Conservation (phyloP, 1,140 invertebrate genomes). For the Penaeus japonicus region DNA sequence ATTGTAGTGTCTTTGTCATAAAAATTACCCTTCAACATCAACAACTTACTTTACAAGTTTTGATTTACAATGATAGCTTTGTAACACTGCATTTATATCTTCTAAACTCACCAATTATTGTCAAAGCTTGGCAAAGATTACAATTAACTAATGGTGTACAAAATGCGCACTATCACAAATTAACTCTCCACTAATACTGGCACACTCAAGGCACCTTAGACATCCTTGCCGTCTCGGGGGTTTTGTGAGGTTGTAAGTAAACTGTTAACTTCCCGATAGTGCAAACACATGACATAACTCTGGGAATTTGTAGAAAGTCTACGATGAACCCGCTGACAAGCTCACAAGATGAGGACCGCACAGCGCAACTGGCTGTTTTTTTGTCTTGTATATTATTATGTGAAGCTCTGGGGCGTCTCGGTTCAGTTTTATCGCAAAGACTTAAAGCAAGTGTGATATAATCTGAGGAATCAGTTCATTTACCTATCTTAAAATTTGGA, state of each 20-base stretch:
- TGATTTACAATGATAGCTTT: slow-evolving; percentile 46
- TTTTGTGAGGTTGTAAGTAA: slow-evolving; percentile 23
- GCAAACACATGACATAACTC: no score
- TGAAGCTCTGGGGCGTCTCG: no score
- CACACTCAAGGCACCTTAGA: slow-evolving; percentile 55
- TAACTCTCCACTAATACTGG: slow-evolving; percentile 55
- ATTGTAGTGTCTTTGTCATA: slow-evolving; percentile 43
- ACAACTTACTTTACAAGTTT: slow-evolving; percentile 46
- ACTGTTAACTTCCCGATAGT: background rate
- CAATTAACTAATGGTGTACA: slow-evolving; percentile 48
- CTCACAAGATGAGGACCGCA: no score
- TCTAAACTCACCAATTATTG: slow-evolving; percentile 46
- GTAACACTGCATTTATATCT: slow-evolving; percentile 45
- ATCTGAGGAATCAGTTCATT: no score
- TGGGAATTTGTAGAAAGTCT: no score
- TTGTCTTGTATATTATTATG: no score
- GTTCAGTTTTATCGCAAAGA: no score
- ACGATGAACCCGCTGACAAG: no score
- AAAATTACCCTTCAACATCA: slow-evolving; percentile 38
- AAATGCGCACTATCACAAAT: slow-evolving; percentile 54
- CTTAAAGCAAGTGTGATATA: no score
- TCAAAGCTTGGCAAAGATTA: slow-evolving; percentile 38
- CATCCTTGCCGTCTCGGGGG: slow-evolving; percentile 43
- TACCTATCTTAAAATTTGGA: no score
- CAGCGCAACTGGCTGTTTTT: no score